Evolutionary conservation across 2,797 vertebrate genomes (phyloP).

Genomic region (Protonibea diacanthus): DNA sequence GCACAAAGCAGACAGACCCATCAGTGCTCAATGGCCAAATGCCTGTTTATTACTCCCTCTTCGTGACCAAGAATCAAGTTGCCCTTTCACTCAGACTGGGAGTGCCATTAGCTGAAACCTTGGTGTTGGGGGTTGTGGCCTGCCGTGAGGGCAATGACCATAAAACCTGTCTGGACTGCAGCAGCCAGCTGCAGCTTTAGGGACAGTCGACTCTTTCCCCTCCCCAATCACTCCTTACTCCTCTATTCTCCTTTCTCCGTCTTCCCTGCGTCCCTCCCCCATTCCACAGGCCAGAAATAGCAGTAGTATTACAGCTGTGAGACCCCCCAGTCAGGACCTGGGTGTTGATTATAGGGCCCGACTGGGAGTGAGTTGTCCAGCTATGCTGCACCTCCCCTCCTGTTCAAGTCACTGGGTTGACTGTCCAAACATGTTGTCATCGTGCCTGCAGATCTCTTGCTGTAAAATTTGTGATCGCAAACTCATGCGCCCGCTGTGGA

Average conservation of each 20-base stretch:
- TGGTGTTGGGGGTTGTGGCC: slow-evolving; percentile 87
- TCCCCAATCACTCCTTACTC: slow-evolving; percentile 19
- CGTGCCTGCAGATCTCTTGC: slow-evolving; percentile 14
- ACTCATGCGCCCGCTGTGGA: background rate
- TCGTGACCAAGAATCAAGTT: slow-evolving; percentile 79
- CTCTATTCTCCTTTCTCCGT: slow-evolving; percentile 62
- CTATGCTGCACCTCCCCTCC: slow-evolving; percentile 36
- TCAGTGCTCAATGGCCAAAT: slow-evolving; percentile 71
- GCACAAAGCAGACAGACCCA: slow-evolving; percentile 68
- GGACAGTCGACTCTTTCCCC: slow-evolving; percentile 55
- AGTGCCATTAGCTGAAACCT: slow-evolving; percentile 85
- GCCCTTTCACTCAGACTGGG: slow-evolving; percentile 80
- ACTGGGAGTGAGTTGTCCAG: slow-evolving; percentile 50
- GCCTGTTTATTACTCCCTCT: slow-evolving; percentile 71
- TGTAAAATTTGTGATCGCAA: slow-evolving; percentile 24
- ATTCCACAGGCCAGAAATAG: slow-evolving; percentile 77
- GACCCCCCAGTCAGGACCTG: slow-evolving; percentile 77
- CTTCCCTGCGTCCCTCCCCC: slow-evolving; percentile 69
- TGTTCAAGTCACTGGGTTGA: slow-evolving; percentile 46
- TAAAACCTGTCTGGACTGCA: slow-evolving; percentile 86
- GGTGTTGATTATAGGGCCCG: slow-evolving; percentile 63
- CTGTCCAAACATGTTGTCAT: slow-evolving; percentile 16
- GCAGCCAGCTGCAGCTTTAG: slow-evolving; percentile 81
- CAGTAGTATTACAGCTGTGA: slow-evolving; percentile 73
- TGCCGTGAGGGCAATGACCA: slow-evolving; percentile 82